A percentile compares a stretch with the other conserved stretches of the same genome.
Conservation (phyloP, 2,113 vertebrate genomes). For the Onychostruthus taczanowskii region DNA sequence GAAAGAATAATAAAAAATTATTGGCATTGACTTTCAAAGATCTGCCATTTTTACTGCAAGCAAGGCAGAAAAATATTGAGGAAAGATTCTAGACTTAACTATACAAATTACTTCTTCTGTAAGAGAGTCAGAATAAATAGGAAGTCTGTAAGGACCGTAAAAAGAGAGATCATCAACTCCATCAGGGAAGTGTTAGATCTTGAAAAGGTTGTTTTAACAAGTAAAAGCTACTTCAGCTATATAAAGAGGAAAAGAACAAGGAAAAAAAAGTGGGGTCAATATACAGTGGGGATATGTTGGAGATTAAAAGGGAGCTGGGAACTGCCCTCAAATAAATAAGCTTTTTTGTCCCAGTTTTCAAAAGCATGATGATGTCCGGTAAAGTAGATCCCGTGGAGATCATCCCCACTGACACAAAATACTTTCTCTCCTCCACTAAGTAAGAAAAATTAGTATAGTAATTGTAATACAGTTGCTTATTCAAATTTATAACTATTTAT, state of each 20-base stretch:
- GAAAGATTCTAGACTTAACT: background rate
- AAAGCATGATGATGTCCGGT: background rate
- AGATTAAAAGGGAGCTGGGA: background rate
- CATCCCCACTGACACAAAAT: background rate
- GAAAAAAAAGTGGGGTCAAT: background rate
- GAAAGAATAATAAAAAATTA: background rate
- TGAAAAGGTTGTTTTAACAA: background rate
- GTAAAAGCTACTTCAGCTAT: background rate
- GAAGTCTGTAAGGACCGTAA: background rate
- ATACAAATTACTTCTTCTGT: background rate
- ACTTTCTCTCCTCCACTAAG: background rate
- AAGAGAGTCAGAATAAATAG: background rate
- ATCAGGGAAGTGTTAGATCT: background rate
- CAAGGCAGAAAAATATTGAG: background rate
- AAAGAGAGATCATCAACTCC: background rate
- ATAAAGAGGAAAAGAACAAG: background rate
- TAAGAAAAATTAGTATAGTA: background rate
- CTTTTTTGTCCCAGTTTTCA: background rate
- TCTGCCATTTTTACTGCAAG: background rate
- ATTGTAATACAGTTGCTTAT: conserved; percentile 18
- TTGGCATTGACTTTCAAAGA: background rate
- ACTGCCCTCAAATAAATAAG: background rate
- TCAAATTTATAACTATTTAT: conserved; percentile 26
- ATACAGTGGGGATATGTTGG: background rate
- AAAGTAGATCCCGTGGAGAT: background rate